Percentiles rank a stretch among this genome's conserved stretches.
Evolutionary conservation across 1,140 invertebrate species (phyloP).

Genomic region (Laodelphax striatellus): DNA sequence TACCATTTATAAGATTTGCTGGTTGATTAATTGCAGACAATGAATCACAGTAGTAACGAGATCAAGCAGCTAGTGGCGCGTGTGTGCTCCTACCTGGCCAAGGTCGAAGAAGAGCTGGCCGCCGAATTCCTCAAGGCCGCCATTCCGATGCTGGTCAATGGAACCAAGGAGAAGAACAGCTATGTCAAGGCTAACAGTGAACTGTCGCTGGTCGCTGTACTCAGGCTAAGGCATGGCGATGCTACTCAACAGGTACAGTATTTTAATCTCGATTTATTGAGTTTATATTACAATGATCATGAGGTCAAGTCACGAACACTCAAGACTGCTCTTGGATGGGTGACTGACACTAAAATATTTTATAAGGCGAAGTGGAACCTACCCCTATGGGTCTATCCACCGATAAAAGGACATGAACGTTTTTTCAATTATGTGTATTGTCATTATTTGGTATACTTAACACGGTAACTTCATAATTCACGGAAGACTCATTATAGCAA

Average conservation of each 20-base stretch:
- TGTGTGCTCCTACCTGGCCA: constrained; percentile 59
- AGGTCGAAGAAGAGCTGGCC: constrained; percentile 46
- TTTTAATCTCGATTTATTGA: not conserved
- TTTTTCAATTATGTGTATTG: too few relatives aligned
- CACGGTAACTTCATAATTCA: too few relatives aligned
- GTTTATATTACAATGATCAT: too few relatives aligned
- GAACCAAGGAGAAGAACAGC: constrained; percentile 94
- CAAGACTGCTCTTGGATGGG: too few relatives aligned
- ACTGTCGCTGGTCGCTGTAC: constrained; percentile 73
- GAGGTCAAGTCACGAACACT: too few relatives aligned
- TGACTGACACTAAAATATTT: too few relatives aligned
- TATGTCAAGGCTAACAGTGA: constrained; percentile 90
- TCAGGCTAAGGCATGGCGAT: constrained; percentile 67
- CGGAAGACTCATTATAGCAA: too few relatives aligned
- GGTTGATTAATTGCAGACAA: constrained; percentile 46
- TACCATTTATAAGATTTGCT: too few relatives aligned
- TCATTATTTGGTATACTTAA: too few relatives aligned
- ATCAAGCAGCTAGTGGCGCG: constrained; percentile 85
- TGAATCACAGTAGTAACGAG: constrained; percentile 89
- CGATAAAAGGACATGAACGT: too few relatives aligned
- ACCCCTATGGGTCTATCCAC: too few relatives aligned
- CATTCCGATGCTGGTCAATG: constrained; percentile 86
- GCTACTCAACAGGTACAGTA: constrained; percentile 54
- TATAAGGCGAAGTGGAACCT: too few relatives aligned
- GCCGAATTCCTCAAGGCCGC: constrained; percentile 64